phyloP scores from a whole-genome alignment of 2,113 vertebrate genomes.

The Apodemus sylvaticus region DNA sequence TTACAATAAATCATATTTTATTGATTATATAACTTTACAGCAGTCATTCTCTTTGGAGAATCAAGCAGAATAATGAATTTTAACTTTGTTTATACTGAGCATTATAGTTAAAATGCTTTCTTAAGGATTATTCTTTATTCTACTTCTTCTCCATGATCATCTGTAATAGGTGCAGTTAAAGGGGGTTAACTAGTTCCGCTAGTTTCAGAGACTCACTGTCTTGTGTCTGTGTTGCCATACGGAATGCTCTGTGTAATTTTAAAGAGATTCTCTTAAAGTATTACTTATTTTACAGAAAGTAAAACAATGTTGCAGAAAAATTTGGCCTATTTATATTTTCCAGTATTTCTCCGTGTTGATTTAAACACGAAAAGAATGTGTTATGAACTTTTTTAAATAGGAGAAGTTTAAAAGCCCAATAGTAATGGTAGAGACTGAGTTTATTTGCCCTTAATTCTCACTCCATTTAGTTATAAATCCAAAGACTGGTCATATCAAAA shows the following conservation, averaged over 20 bases:
- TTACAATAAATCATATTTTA: not conserved
- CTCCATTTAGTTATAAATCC: not conserved
- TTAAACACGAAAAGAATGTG: constrained; percentile 45
- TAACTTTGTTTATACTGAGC: not conserved
- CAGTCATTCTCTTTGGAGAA: constrained; percentile 9
- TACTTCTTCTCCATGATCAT: not conserved
- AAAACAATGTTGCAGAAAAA: not conserved
- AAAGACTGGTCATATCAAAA: constrained; percentile 19
- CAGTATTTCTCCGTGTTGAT: not conserved
- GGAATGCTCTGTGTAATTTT: not conserved
- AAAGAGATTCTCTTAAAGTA: not conserved
- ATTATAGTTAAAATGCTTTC: not conserved
- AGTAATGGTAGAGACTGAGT: not conserved
- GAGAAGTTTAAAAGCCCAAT: not conserved
- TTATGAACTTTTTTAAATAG: not conserved
- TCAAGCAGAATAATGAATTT: not conserved
- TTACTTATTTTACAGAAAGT: constrained; percentile 21
- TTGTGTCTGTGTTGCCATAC: not conserved
- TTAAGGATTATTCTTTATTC: not conserved
- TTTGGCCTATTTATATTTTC: not conserved
- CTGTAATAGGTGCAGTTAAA: not conserved
- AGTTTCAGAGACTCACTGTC: not conserved
- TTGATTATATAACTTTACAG: not conserved
- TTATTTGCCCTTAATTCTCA: constrained; percentile 14
- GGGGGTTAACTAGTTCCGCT: too few species aligned